These are phyloP conservation scores for Sebastes iracundus DNA, from an alignment of 2,797 vertebrate genomes.

Conservation along the genomic window DNA sequence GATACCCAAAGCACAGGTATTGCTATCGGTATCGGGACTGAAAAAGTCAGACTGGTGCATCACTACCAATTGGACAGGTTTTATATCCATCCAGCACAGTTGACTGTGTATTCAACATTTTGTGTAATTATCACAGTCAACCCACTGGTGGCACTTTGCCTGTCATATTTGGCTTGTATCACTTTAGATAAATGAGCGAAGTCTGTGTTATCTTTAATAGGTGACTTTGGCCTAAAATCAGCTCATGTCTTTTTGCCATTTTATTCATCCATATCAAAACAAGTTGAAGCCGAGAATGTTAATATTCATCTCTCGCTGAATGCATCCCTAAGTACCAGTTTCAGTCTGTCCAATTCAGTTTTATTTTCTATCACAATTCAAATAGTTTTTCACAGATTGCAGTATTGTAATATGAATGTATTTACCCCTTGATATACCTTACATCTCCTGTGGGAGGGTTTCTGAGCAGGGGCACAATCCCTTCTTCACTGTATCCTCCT, in stretches of 20 bases:
- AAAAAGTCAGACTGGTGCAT: too few relatives aligned
- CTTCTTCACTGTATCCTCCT: neutral
- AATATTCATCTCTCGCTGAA: neutral
- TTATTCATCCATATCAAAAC: constrained; percentile 16
- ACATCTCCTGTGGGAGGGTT: constrained; percentile 8
- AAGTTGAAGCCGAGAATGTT: neutral
- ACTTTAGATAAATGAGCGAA: constrained; percentile 16
- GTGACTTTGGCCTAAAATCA: constrained; percentile 22
- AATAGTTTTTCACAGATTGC: neutral
- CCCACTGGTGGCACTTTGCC: constrained; percentile 23
- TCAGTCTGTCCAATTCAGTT: neutral
- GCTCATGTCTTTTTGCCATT: constrained; percentile 9
- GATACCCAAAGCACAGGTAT: too few relatives aligned
- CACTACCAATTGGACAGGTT: neutral
- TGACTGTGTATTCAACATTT: constrained; percentile 14
- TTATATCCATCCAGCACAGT: neutral
- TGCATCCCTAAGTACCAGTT: neutral
- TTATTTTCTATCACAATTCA: neutral
- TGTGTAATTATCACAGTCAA: constrained; percentile 43
- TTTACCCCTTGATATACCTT: neutral
- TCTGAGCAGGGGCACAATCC: constrained; percentile 7
- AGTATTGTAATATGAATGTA: neutral
- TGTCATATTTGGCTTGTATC: constrained; percentile 22
- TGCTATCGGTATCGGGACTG: too few relatives aligned
- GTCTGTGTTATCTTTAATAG: constrained; percentile 33